phyloP scores from a whole-genome alignment of 2,888 invertebrate genomes.

The Acanthoscelides obtectus region DNA sequence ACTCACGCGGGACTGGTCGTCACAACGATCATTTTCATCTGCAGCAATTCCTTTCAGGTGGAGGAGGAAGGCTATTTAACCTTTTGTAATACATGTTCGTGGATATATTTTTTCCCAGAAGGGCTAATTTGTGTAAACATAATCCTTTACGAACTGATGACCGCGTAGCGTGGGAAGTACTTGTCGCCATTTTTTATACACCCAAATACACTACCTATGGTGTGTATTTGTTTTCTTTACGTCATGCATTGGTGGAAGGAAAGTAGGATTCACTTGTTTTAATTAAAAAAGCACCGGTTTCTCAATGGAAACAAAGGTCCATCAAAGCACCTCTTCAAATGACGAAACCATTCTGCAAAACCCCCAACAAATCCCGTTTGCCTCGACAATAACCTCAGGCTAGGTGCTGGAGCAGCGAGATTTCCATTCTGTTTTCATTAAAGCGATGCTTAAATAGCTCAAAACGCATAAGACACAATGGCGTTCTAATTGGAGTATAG shows the following conservation, averaged over 20 bases:
- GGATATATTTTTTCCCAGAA: no score
- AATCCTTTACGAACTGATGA: no score
- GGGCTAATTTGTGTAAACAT: no score
- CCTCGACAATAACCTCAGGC: neutral
- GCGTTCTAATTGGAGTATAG: conserved; percentile 25
- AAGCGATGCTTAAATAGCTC: conserved; percentile 19
- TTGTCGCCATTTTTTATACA: no score
- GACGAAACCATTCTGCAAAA: neutral
- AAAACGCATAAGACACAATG: conserved; percentile 30
- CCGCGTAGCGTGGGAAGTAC: no score
- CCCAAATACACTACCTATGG: no score
- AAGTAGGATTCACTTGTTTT: neutral
- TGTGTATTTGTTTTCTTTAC: neutral
- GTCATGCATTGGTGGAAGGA: neutral
- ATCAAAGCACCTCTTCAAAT: neutral
- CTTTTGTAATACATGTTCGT: no score
- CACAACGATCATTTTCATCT: no score
- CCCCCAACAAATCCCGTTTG: neutral
- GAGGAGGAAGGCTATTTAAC: no score
- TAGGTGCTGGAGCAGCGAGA: neutral
- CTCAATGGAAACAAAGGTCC: neutral
- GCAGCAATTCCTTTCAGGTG: no score
- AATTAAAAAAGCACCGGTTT: neutral
- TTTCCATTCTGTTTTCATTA: conserved; percentile 14
- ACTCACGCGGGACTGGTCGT: no score